phyloP scores from a whole-genome alignment of 2,797 vertebrate species.

The Rhynchonycteris naso region DNA sequence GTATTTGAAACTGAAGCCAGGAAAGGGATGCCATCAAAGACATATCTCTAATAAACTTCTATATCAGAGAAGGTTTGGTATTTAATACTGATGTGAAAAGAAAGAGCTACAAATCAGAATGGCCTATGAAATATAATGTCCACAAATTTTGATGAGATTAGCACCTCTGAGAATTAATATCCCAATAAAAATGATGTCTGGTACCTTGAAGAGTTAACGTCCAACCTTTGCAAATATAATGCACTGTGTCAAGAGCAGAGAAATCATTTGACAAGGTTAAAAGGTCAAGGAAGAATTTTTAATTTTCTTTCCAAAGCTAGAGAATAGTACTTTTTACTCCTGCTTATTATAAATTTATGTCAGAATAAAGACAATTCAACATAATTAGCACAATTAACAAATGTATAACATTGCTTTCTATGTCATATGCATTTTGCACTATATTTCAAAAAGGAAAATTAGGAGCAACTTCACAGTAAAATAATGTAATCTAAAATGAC shows the following conservation, averaged over 20 bases:
- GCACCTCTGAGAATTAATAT: conserved; percentile 90
- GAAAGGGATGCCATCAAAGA: conserved; percentile 99
- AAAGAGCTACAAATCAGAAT: conserved; percentile 93
- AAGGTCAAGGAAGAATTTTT: conserved; percentile 82
- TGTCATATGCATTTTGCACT: conserved; percentile 69
- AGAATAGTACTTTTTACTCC: conserved; percentile 80
- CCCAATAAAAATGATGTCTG: conserved; percentile 90
- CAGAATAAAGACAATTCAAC: conserved; percentile 75
- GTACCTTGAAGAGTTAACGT: conserved; percentile 89
- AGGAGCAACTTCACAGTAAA: conserved; percentile 81
- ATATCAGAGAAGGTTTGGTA: conserved; percentile 96
- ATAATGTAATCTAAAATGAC: conserved; percentile 85
- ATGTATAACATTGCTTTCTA: conserved; percentile 30
- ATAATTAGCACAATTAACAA: conserved; percentile 75
- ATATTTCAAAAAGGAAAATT: conserved; percentile 76
- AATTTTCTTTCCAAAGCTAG: conserved; percentile 72
- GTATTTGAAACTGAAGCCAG: conserved; percentile 99
- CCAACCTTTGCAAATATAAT: conserved; percentile 87
- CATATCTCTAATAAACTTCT: conserved; percentile 99
- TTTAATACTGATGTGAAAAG: conserved; percentile 96
- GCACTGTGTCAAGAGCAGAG: conserved; percentile 83
- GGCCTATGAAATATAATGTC: conserved; percentile 89
- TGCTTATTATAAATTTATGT: conserved; percentile 74
- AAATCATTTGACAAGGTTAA: conserved; percentile 87
- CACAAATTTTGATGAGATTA: conserved; percentile 96